phyloP scores from a whole-genome alignment of 1,140 invertebrate genomes.

The Macrobrachium rosenbergii region DNA sequence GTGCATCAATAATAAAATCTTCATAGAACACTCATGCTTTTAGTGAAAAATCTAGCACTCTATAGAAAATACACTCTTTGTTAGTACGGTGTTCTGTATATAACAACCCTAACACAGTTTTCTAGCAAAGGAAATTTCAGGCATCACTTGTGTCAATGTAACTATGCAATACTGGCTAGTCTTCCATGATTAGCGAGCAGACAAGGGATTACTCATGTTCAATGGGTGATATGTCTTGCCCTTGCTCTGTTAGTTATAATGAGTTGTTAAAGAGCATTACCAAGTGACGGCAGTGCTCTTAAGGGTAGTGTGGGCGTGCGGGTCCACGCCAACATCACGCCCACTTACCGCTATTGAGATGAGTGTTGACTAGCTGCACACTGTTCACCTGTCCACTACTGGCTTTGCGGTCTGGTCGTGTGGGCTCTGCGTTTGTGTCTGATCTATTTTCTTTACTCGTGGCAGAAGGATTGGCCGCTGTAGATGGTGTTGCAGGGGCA shows the following conservation, averaged over 20 bases:
- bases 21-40: constrained; percentile 44
- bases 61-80: constrained; percentile 16
- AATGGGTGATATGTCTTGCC: constrained; percentile 34
- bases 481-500: constrained; percentile 33
- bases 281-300: constrained; percentile 26
- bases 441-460: constrained; percentile 43
- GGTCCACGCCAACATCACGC: constrained; percentile 34
- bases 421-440: constrained; percentile 46
- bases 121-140: constrained; percentile 28
- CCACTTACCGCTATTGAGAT: constrained; percentile 53
- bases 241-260: constrained; percentile 30
- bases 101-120: neutral
- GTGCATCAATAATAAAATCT: constrained; percentile 17
- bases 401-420: constrained; percentile 47
- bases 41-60: constrained; percentile 25
- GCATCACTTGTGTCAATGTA: constrained; percentile 21
- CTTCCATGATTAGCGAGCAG: constrained; percentile 18
- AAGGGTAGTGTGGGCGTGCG: constrained; percentile 41
- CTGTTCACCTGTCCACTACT: constrained; percentile 42
- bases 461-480: constrained; percentile 33
- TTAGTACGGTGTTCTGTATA: constrained; percentile 10
- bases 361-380: constrained; percentile 41
- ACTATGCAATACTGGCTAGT: constrained; percentile 27
- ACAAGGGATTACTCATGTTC: constrained; percentile 7
- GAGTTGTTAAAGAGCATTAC: constrained; percentile 30